Conservation (phyloP, 2,888 invertebrate species). For the Colletes collaris region DNA sequence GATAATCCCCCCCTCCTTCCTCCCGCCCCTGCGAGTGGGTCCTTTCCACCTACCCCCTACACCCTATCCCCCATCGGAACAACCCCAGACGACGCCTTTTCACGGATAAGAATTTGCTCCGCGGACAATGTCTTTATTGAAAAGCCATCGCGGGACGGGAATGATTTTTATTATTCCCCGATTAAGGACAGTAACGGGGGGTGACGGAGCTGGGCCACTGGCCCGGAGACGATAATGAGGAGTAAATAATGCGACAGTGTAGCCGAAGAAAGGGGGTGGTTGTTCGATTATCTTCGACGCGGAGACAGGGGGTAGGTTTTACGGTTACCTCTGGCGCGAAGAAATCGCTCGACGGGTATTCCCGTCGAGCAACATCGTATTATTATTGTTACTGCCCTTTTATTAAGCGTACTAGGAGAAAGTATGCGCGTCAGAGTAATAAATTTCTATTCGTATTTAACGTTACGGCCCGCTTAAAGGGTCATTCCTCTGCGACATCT, state of each 20-base stretch:
- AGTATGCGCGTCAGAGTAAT: no score
- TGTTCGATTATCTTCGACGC: constrained; percentile 50
- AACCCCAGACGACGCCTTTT: constrained; percentile 61
- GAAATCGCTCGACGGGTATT: constrained; percentile 16
- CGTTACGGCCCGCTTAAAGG: no score
- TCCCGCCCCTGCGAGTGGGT: constrained; percentile 53
- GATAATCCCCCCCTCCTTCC: constrained; percentile 78
- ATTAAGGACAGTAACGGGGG: constrained; percentile 58
- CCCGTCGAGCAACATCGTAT: no score
- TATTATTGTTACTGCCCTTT: background rate
- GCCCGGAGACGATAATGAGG: constrained; percentile 61
- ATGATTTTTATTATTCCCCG: constrained; percentile 75
- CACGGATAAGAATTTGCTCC: constrained; percentile 79
- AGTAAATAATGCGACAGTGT: constrained; percentile 67
- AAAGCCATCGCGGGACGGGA: constrained; percentile 73
- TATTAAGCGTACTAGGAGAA: no score
- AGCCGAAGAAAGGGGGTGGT: constrained; percentile 34
- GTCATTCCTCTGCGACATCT: no score
- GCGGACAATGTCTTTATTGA: constrained; percentile 81
- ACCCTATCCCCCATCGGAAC: constrained; percentile 6
- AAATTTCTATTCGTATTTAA: no score
- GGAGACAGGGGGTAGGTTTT: constrained; percentile 22
- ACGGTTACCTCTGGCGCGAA: background rate
- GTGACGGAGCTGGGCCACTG: constrained; percentile 1
- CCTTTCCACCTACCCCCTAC: constrained; percentile 17